These are phyloP conservation scores for Cephus spinipes DNA, from an alignment of 2,888 invertebrate genomes.

Conservation along the genomic window DNA sequence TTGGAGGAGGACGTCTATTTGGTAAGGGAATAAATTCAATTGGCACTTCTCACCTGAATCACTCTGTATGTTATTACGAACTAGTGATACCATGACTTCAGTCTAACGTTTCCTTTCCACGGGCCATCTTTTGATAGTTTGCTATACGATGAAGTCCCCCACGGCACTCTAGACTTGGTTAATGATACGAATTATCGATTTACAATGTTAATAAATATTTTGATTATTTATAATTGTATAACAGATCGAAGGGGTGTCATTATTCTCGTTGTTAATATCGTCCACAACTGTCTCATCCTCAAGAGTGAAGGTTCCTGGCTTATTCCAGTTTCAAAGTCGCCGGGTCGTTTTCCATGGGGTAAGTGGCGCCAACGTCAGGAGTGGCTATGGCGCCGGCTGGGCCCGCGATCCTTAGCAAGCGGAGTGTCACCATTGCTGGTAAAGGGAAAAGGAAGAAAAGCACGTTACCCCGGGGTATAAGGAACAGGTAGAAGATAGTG, in stretches of 20 bases:
- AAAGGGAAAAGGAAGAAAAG: not conserved
- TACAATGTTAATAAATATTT: not conserved
- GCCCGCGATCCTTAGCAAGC: slow-evolving; percentile 17
- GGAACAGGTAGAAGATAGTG: not conserved
- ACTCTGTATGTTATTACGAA: no score
- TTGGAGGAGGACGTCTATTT: not conserved
- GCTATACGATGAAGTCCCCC: not conserved
- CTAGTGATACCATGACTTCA: no score
- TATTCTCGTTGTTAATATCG: not conserved
- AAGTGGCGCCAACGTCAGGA: slow-evolving; percentile 42
- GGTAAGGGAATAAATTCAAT: not conserved
- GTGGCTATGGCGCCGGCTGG: slow-evolving; percentile 44
- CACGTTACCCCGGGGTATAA: not conserved
- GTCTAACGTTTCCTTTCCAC: no score
- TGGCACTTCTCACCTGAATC: no score
- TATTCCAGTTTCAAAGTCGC: not conserved
- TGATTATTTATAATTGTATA: not conserved
- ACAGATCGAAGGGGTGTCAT: not conserved
- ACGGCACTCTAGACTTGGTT: not conserved
- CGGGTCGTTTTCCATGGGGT: not conserved
- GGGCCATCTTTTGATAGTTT: no score
- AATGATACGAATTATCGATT: not conserved
- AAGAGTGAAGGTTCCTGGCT: not conserved
- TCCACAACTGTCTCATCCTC: not conserved
- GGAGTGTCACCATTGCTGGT: not conserved